These are phyloP conservation scores for Paracentrotus lividus DNA, from an alignment of 53 echinoderm and acorn worm species.

Conservation along the genomic window DNA sequence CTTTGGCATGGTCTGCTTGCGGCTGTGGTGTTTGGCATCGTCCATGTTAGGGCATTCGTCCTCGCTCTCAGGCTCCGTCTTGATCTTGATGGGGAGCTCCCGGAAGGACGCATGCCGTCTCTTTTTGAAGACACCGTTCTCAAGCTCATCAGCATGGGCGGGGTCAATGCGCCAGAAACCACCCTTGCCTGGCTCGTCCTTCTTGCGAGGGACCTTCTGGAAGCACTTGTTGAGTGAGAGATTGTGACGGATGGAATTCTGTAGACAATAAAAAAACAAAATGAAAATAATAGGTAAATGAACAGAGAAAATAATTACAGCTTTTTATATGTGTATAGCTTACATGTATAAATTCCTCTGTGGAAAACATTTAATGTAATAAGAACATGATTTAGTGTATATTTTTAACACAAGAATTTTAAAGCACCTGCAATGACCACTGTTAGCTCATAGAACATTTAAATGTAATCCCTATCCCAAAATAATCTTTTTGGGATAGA, in stretches of 20 bases:
- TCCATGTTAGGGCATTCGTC: conserved; percentile 24
- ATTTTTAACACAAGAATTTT: too few relatives aligned
- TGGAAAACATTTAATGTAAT: too few relatives aligned
- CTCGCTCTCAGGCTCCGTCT: conserved; percentile 79
- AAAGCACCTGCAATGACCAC: too few relatives aligned
- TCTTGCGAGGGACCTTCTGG: conserved; percentile 93
- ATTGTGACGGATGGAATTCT: conserved; percentile 99
- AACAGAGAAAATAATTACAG: background rate
- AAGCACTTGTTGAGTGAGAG: conserved; percentile 99
- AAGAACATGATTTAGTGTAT: too few relatives aligned
- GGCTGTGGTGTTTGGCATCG: conserved; percentile 62
- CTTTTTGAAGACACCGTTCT: conserved; percentile 97
- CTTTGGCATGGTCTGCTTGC: conserved; percentile 81
- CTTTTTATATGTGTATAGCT: too few relatives aligned
- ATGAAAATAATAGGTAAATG: background rate
- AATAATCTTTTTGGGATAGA: too few relatives aligned
- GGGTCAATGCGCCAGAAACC: conserved; percentile 99
- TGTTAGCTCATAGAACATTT: too few relatives aligned
- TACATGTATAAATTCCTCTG: too few relatives aligned
- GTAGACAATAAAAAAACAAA: conserved; percentile 27
- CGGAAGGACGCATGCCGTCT: conserved; percentile 80
- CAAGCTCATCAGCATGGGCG: conserved; percentile 91
- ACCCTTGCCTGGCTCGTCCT: conserved; percentile 98
- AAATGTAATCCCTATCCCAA: too few relatives aligned
- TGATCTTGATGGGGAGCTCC: conserved; percentile 84